Base-by-base conservation (phyloP, 1,140 invertebrate genomes). In the Cecropterus lyciades region DNA sequence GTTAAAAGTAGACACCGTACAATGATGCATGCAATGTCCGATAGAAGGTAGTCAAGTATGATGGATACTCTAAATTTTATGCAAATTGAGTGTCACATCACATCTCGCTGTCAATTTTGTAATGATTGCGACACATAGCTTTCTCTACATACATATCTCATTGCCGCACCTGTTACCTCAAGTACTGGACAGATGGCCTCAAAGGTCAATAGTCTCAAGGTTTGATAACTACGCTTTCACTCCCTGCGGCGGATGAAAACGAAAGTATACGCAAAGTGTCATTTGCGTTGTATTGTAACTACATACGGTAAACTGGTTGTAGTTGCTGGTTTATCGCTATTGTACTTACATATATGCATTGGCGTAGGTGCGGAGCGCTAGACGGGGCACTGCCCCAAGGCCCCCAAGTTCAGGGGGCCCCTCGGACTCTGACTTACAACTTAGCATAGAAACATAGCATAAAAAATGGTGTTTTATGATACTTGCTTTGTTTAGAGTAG, bases 201-300 rank as follows among this genome's bases (percentile, higher is more conserved):
- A 60, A 60, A 53, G 49, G 48, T 55, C 65, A 45, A 67, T 45
- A 64, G 48, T 49, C 17, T 48, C 67, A 69, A 63, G 60, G 60
- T 57, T 64, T 43, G 59, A 49, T 49, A 55, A 24, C 45, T 30
- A 52, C 62, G 59, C 71, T 76, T 73, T 76, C 74, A 67, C 74
- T 64, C 65, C 69, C 67, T 24, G 62, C 30, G 67, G 68, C 64
- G 60, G 52, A 62, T 20, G 66, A 67, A 71, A 73, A 69, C 45
- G 74, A 73, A 73, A 77, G 74, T 71, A 59, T 11, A 42, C 37
- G 37, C 53, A 43, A 42, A 43, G 37, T 56, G 37, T 56, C n/a
- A n/a, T 56, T 56, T 56, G 10, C 10, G 53, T 56, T 40, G 53
- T 37, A 42, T 56, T 42, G 52, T 48, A 15, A 20, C 4, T n/a